Evolutionary conservation across 2,113 vertebrate genomes (phyloP), one percentile per base, ranked within the genome.

Genomic region (Beaufortia kweichowensis): DNA sequence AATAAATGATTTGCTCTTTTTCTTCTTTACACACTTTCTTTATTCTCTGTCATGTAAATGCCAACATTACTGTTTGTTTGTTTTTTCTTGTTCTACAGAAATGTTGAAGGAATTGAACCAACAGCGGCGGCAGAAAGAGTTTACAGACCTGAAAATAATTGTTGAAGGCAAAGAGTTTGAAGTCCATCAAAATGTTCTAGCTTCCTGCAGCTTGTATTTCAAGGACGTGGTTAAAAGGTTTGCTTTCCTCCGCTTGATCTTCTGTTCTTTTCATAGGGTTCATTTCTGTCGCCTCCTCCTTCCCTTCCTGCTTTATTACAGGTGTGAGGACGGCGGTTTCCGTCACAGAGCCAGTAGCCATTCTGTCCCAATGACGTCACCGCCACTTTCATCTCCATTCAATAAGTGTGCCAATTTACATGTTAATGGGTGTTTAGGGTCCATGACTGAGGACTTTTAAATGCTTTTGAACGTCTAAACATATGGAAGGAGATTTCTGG

Each of bases 201-300:
- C 97, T 97, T 99, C 97, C 96, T 98, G 97, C 97, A 99, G 97
- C 95, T 98, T 98, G 95, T 99, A 99, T 99, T 98, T 99, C 96
- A 99, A 99, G 97, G 96, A 99, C 95, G 95, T 99, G 97, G 97
- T 99, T 94, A 98, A 99, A 99, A 99, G 97, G 97, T 99, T 99
- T 98, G 97, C 97, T 95, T 96, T 95, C 93, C 93, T 87, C 84
- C 95, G 93, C 93, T 95, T 95, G 94, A 95, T 96, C 94, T 92
- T 95, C 94, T 94, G 94, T 96, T 98, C 95, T 96, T 95, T 90
- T 96, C 94, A 91, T 96, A 96, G 96, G 95, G 93, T 91, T 92
- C 95, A 96, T 97, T 95, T 98, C 93, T 98, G 94, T 97, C 90
- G 93, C 94, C 95, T 90, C 85, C 93, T 79, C 92, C 93, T 92